Evolutionary conservation across 1,140 invertebrate species (phyloP).

Genomic region (Ridgeia piscesae): DNA sequence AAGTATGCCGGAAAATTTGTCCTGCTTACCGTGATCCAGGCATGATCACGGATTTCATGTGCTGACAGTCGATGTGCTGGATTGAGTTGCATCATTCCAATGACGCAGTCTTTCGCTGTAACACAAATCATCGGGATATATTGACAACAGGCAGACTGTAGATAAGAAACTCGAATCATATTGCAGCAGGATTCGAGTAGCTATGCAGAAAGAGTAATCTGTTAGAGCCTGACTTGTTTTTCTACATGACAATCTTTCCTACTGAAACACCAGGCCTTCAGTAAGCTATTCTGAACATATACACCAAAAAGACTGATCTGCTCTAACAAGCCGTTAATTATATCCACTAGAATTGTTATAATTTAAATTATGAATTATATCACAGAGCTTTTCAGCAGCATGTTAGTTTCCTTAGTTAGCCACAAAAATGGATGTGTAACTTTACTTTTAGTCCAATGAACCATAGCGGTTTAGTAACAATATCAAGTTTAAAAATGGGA

Average conservation of each 20-base stretch:
- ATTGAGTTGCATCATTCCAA: constrained; percentile 60
- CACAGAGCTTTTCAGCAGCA: too few species aligned
- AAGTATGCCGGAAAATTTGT: too few species aligned
- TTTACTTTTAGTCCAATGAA: too few species aligned
- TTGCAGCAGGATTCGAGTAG: background rate
- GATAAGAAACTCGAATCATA: too few species aligned
- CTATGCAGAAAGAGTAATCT: background rate
- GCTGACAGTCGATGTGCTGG: constrained; percentile 62
- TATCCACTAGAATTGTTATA: too few species aligned
- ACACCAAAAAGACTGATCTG: background rate
- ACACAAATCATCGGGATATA: constrained; percentile 26
- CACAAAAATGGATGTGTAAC: too few species aligned
- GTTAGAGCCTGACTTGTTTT: background rate
- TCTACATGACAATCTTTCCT: background rate
- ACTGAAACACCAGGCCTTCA: background rate
- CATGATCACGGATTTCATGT: constrained; percentile 60
- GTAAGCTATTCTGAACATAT: background rate
- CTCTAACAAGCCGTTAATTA: background rate
- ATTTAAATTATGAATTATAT: too few species aligned
- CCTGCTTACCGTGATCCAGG: constrained; percentile 59
- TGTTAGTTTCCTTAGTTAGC: too few species aligned
- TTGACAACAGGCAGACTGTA: background rate
- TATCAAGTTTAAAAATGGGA: too few species aligned
- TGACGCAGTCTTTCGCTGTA: constrained; percentile 59
- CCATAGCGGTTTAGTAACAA: too few species aligned